Evolutionary conservation across 2,113 vertebrate species (phyloP), one percentile per base, ranked within the genome.

Genomic region (Sialia sialis): DNA sequence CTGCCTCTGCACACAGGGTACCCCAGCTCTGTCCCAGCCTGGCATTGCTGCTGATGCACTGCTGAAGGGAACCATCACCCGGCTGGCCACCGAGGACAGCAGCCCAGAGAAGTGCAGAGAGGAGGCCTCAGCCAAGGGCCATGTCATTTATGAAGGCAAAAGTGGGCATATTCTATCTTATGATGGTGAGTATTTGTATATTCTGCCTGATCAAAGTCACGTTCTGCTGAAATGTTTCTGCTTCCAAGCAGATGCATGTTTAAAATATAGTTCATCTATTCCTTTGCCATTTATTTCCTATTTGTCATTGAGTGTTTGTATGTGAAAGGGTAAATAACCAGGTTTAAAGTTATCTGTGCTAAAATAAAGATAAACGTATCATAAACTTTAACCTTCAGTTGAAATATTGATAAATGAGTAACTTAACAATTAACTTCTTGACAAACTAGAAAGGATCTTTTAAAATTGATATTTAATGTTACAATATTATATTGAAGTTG

Each of bases 141-240:
- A 99, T 26, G 99, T 99, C 86, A 99, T 99, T 93, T 99, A 99
- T 70, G 99, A 99, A 98, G 99, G 99, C 95, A 99, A 99, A 96
- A 99, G 98, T 84, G 99, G 99, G 59, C 99, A 99, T 92, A 99
- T 99, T 87, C 97, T 99, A 22, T 99, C 99, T 21, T 99, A 99
- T 23, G 99, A 99, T 44, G 97, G 99, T 99, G 96, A 98, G 98
- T 98, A 17, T 86, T 90, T 77, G 6, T 78, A 3, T 81, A 9
- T 66, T 82, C 25, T 77, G 11, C 30, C 20, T 84, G 15, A 13
- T 34, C 20, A 20, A 80, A 88, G 38, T 58, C 70, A 62, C 12
- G 25, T 80, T 69, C 59, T 76, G 30, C 30, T 78, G 60, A 60
- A 48, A 8, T 29, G 1, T 46, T 26, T 80, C 59, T 67, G 20